Conservation (phyloP, 2,888 invertebrate species). For the Chelonus formosanus region DNA sequence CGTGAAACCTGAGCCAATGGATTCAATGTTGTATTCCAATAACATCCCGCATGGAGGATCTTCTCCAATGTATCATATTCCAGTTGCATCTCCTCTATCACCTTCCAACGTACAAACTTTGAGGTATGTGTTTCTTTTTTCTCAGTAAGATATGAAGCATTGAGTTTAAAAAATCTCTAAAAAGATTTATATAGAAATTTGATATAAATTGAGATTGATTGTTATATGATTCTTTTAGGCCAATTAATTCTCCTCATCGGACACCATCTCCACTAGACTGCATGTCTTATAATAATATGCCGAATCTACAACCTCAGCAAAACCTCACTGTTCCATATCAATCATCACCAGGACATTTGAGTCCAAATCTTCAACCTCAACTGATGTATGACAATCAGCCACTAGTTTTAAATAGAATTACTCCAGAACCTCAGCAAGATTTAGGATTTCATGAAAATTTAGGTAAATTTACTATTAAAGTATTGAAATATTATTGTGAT, state of each 20-base stretch:
- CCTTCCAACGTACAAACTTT: slow-evolving; percentile 4
- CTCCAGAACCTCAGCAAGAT: slow-evolving; percentile 34
- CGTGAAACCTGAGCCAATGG: not conserved
- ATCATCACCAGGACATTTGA: slow-evolving; percentile 17
- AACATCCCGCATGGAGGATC: not conserved
- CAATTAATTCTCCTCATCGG: slow-evolving; percentile 49
- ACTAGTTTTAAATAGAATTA: slow-evolving; percentile 42
- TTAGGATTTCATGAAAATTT: slow-evolving; percentile 38
- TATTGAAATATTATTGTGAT: too few relatives aligned
- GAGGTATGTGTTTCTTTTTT: not conserved
- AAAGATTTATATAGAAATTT: too few relatives aligned
- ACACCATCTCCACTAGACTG: slow-evolving; percentile 54
- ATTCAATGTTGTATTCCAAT: not conserved
- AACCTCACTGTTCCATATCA: slow-evolving; percentile 33
- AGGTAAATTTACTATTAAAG: slow-evolving; percentile 42
- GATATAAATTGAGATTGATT: too few relatives aligned
- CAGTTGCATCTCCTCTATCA: not conserved
- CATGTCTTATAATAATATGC: slow-evolving; percentile 42
- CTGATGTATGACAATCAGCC: slow-evolving; percentile 30
- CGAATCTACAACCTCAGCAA: slow-evolving; percentile 44
- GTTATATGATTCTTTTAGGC: slow-evolving; percentile 37
- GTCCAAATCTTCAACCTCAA: slow-evolving; percentile 37
- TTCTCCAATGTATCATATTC: not conserved
- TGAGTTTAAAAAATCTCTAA: too few relatives aligned
- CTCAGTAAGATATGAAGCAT: not conserved